Evolutionary conservation across 1,140 invertebrate genomes (phyloP), one percentile per base, ranked within the genome.

Genomic region (Aradophagus sp.): DNA sequence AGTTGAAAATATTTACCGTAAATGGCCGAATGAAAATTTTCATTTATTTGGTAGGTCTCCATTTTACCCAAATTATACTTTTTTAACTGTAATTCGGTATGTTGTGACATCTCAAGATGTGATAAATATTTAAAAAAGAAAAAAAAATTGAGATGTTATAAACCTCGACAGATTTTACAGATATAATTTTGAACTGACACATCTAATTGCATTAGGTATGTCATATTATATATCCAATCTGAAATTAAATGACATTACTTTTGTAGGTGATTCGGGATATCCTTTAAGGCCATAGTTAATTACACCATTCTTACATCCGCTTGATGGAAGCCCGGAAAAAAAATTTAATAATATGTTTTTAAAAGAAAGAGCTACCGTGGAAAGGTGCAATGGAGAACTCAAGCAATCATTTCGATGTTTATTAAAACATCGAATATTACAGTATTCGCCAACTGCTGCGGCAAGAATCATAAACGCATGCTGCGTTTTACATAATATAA

Each of bases 241-340:
- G 8, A 4, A 23, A 23, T 23, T 23, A 23, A 31, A 31, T 31
- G 4, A 2, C n/a, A 11, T 31, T 5, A 5, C 5, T 31, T 31
- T 31, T 11, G n/a, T 32, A 48, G 45, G 31, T 7, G 45, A 48
- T 14, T n/a, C 16, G 20, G 45, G 45, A 23, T 48, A 48, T 23
- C 45, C 45, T 2, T 23, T 48, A 13, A 34, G 31, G 10, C 31
- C 32, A 2, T 48, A 31, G 45, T 12, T 48, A 6, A 5, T 48
- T 10, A 48, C 31, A 13, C 20, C 45, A 13, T 48, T 31, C 13
- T 2, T 6, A 6, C 20, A 35, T 2, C 29, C 45, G 3, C 3
- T 13, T 3, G n/a, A 10, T 7, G 31, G 31, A 31, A 48, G 10
- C 23, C 45, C 17, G 10, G 29, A 48, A 48, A 8, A 20, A 34